These are phyloP conservation scores for Tiliacea aurago DNA, from an alignment of 2,888 invertebrate genomes.

Conservation along the genomic window DNA sequence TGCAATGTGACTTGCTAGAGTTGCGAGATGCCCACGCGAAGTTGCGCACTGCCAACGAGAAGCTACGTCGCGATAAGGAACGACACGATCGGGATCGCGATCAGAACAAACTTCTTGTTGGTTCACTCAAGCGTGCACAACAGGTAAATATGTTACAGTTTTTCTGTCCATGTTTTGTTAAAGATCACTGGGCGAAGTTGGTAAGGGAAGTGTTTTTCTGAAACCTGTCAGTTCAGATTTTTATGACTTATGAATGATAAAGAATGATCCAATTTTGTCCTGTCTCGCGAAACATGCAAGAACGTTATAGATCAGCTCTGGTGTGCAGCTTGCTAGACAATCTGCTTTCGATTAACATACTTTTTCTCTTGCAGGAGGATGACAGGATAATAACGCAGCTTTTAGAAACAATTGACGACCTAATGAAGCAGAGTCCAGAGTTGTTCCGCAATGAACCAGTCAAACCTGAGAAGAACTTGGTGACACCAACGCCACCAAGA, in stretches of 20 bases:
- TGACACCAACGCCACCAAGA: slow-evolving; percentile 93
- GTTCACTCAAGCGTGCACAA: slow-evolving; percentile 86
- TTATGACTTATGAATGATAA: no score
- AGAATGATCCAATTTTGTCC: background rate
- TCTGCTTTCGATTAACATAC: background rate
- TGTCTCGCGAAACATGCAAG: background rate
- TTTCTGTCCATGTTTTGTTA: background rate
- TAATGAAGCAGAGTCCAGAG: slow-evolving; percentile 94
- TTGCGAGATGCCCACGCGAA: slow-evolving; percentile 97
- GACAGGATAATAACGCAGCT: slow-evolving; percentile 93
- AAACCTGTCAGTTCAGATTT: background rate
- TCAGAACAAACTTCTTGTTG: slow-evolving; percentile 87
- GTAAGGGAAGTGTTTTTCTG: background rate
- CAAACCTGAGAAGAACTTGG: slow-evolving; percentile 84
- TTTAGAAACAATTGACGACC: slow-evolving; percentile 94
- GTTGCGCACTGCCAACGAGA: slow-evolving; percentile 97
- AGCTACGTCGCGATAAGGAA: slow-evolving; percentile 96
- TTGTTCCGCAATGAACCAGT: slow-evolving; percentile 84
- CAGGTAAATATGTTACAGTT: slow-evolving; percentile 72
- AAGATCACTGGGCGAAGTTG: no score
- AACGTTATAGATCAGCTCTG: background rate
- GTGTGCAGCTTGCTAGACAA: background rate
- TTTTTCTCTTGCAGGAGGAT: slow-evolving; percentile 88
- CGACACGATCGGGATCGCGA: slow-evolving; percentile 95
- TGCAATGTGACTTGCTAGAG: slow-evolving; percentile 97